Conservation (phyloP, 1,140 invertebrate species). For the Aphaenogaster floridana region DNA sequence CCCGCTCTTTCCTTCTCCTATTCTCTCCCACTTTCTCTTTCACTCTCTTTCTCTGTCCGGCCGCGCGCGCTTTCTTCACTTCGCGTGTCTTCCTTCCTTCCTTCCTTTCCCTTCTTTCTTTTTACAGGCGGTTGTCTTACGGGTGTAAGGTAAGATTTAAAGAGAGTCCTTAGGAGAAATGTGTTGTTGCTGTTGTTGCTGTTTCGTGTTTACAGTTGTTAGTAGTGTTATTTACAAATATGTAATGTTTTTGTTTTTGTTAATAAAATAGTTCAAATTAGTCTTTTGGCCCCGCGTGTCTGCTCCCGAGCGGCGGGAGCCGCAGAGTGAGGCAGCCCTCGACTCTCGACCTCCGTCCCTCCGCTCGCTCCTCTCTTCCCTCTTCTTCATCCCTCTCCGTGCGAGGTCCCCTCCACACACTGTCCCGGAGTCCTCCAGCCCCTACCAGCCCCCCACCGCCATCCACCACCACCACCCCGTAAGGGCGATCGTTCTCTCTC, state of each 20-base stretch:
- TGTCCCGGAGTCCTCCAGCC: conserved; percentile 61
- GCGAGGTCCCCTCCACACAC: conserved; percentile 47
- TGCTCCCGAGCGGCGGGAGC: conserved; percentile 88
- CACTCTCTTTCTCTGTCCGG: conserved; percentile 15
- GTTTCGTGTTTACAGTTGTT: conserved; percentile 72
- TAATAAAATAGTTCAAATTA: conserved; percentile 85
- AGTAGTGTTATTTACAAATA: conserved; percentile 85
- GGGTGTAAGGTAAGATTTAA: conserved; percentile 69
- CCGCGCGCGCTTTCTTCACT: conserved; percentile 53
- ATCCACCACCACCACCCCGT: conserved; percentile 33
- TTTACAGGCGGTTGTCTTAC: conserved; percentile 66
- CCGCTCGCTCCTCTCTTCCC: conserved; percentile 69
- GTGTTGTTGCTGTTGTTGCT: conserved; percentile 62
- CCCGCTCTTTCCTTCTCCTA: conserved; percentile 27
- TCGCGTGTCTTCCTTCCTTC: conserved; percentile 38
- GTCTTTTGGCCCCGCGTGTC: conserved; percentile 86
- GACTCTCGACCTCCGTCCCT: conserved; percentile 78
- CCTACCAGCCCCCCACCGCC: conserved; percentile 60
- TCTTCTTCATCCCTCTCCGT: conserved; percentile 54
- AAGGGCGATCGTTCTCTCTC: conserved; percentile 39
- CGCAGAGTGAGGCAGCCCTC: conserved; percentile 86
- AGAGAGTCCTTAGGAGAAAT: conserved; percentile 75
- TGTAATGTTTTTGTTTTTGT: conserved; percentile 79
- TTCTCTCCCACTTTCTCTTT: conserved; percentile 27
- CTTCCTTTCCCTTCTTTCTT: conserved; percentile 49